Evolutionary conservation across 92 coral and sea anemone genomes (phyloP).

Genomic region (Virgularia gustaviana): DNA sequence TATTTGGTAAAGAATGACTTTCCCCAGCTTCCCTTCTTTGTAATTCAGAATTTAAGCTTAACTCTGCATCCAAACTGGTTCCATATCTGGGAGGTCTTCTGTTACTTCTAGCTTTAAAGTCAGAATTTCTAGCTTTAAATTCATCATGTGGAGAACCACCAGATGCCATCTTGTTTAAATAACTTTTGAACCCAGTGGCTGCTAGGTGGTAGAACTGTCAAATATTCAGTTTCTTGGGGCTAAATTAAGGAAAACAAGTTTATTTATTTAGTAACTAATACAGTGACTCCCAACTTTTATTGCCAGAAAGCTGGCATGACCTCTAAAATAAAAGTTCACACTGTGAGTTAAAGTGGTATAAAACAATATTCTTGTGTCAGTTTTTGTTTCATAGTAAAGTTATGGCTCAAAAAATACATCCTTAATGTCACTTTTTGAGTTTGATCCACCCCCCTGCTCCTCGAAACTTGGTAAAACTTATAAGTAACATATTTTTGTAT

Average conservation of each 20-base stretch:
- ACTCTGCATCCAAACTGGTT: constrained; percentile 76
- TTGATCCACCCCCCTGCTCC: no score
- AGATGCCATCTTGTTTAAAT: constrained; percentile 77
- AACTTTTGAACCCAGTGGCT: neutral
- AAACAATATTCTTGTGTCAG: neutral
- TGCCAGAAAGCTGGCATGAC: neutral
- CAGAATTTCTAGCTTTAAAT: constrained; percentile 55
- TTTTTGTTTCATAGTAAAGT: no score
- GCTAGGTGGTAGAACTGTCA: neutral
- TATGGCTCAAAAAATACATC: no score
- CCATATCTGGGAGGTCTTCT: constrained; percentile 79
- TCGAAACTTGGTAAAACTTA: no score
- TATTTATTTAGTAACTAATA: neutral
- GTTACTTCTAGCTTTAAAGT: constrained; percentile 78
- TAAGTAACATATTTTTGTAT: no score
- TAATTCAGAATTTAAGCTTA: constrained; percentile 80
- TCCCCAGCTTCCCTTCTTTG: constrained; percentile 67
- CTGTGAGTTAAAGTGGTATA: neutral
- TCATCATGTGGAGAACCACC: constrained; percentile 72
- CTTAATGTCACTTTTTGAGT: no score
- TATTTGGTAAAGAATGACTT: constrained; percentile 80
- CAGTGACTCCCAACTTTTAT: neutral
- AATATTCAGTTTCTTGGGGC: no score
- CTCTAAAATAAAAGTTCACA: neutral
- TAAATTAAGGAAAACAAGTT: no score